Percentiles rank a stretch among this genome's conserved stretches.
Evolutionary conservation across 2,113 vertebrate genomes (phyloP).

Genomic region (Accipiter virgatus): DNA sequence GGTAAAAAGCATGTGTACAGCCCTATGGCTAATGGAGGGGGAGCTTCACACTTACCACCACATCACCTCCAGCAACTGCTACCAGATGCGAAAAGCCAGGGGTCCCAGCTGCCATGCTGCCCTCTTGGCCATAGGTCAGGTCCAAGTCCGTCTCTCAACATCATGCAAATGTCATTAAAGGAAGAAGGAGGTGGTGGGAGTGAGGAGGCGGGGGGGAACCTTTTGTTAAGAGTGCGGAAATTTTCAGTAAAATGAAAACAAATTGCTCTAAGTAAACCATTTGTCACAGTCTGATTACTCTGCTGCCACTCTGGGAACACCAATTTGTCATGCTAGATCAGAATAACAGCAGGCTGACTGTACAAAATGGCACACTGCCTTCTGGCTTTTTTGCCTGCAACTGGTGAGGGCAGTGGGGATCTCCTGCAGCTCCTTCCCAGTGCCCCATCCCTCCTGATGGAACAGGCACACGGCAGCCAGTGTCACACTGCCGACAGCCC

Average conservation of each 20-base stretch:
- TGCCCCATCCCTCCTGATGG: background rate
- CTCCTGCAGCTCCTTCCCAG: background rate
- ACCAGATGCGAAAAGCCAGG: background rate
- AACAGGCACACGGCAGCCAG: background rate
- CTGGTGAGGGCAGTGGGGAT: background rate
- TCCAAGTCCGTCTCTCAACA: slow-evolving; percentile 19
- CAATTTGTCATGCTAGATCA: slow-evolving; percentile 83
- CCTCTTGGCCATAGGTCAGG: background rate
- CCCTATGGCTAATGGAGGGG: background rate
- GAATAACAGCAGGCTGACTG: slow-evolving; percentile 73
- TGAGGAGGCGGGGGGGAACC: background rate
- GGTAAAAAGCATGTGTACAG: background rate
- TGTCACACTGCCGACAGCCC: accelerated
- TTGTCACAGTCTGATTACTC: slow-evolving; percentile 85
- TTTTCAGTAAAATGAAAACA: slow-evolving; percentile 83
- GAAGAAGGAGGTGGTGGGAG: background rate
- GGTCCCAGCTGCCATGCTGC: background rate
- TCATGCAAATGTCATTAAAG: slow-evolving; percentile 44
- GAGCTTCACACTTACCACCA: background rate
- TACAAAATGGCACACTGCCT: slow-evolving; percentile 65
- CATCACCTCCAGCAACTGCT: background rate
- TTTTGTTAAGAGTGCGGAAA: slow-evolving; percentile 74
- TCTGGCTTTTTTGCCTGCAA: slow-evolving; percentile 37
- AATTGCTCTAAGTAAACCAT: slow-evolving; percentile 84
- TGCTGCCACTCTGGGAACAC: slow-evolving; percentile 76